These are phyloP conservation scores for Sebastes miniatus DNA, from an alignment of 2,797 vertebrate genomes.

Conservation along the genomic window DNA sequence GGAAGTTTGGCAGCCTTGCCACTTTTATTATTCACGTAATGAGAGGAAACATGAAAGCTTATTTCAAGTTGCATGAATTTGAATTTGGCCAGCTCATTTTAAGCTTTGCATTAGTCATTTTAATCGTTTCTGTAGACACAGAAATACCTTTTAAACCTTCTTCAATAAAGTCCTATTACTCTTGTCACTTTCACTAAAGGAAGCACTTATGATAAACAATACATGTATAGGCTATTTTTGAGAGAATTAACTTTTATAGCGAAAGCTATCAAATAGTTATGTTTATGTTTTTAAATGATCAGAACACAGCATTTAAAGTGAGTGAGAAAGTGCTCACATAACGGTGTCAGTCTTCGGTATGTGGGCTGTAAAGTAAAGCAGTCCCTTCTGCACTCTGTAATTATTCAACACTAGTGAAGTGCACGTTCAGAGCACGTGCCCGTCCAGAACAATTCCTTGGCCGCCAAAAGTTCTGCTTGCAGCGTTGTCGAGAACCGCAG, in stretches of 20 bases:
- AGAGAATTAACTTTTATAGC: constrained; percentile 9
- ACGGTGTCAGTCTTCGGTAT: background rate
- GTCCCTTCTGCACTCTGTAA: background rate
- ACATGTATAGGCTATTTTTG: background rate
- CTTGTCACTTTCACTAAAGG: background rate
- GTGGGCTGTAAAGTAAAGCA: background rate
- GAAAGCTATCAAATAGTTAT: background rate
- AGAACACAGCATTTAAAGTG: background rate
- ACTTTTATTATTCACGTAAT: constrained; percentile 19
- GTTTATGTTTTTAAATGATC: background rate
- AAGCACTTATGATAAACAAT: background rate
- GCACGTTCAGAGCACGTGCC: no score
- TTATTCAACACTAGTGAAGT: background rate
- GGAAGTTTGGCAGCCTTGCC: constrained; percentile 24
- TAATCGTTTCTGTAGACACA: background rate
- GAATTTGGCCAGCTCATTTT: constrained; percentile 21
- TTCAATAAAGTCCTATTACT: background rate
- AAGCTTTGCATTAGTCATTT: background rate
- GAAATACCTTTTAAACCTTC: background rate
- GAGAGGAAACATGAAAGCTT: background rate
- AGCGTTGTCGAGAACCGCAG: no score
- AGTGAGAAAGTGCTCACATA: background rate
- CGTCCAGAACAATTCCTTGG: no score
- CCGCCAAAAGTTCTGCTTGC: no score
- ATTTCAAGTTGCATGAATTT: constrained; percentile 10